phyloP scores from a whole-genome alignment of 2,797 vertebrate species.

The Hylomyscus alleni region DNA sequence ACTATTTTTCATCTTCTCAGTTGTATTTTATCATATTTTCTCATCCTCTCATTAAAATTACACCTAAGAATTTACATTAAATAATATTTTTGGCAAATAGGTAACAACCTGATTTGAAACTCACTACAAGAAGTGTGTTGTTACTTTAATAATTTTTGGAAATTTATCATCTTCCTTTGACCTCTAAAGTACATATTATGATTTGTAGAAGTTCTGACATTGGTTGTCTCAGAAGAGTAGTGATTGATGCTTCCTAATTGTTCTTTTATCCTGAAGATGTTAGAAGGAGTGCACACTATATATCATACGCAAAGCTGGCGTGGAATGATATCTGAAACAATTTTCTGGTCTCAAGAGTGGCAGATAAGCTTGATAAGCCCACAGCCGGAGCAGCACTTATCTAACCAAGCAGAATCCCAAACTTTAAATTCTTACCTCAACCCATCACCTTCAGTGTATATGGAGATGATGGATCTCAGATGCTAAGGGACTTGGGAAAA shows the following conservation, averaged over 20 bases:
- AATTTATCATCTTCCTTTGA: constrained; percentile 35
- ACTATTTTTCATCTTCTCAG: rapidly evolving
- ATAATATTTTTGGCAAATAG: neutral
- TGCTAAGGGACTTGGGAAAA: neutral
- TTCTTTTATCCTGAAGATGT: constrained; percentile 58
- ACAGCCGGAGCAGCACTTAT: constrained; percentile 59
- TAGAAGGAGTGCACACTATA: constrained; percentile 30
- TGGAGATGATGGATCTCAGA: neutral
- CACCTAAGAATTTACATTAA: neutral
- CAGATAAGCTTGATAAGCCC: constrained; percentile 67
- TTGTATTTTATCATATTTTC: neutral
- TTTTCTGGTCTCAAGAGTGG: constrained; percentile 59
- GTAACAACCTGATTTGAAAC: neutral
- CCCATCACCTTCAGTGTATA: constrained; percentile 15
- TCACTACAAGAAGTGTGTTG: neutral
- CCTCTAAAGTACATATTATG: neutral
- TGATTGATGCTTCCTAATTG: constrained; percentile 52
- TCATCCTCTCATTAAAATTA: neutral
- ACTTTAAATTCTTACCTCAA: neutral
- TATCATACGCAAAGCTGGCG: constrained; percentile 64
- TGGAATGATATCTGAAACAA: constrained; percentile 70
- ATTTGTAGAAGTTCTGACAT: constrained; percentile 63
- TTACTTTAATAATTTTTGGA: constrained; percentile 7
- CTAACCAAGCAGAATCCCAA: constrained; percentile 33
- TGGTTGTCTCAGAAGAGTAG: constrained; percentile 22